Evolutionary conservation across 2,888 invertebrate species (phyloP), one percentile per base, ranked within the genome.

Genomic region (Nomada ferruginata): DNA sequence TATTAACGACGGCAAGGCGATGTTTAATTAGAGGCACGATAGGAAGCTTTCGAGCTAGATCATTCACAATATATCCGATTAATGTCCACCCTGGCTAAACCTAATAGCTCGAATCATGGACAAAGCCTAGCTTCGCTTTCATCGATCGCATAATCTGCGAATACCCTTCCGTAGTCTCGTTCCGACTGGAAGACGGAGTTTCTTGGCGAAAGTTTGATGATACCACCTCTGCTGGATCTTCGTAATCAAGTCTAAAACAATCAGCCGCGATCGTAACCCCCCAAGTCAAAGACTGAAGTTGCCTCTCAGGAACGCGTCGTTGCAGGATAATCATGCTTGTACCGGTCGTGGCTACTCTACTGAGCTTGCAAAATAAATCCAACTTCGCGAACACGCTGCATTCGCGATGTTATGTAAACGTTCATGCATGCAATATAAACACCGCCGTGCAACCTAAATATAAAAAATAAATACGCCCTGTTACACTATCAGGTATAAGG

Each of bases 151-250:
- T 81, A 79, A 85, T 85, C 81, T 70, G 11, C 52, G 59, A 73
- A 64, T 78, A 70, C 64, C 72, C 60, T 44, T 50, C 59, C 53
- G 23, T 42, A 81, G 57, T 76, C 78, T 77, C 36, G 13, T 69
- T 61, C 65, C 9, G 57, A 53, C 11, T 29, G 59, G 53, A 55
- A 68, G 52, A 20, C 20, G 13, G 18, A 69, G 72, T 78, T 82
- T 71, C 76, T 82, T 80, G 69, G 50, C 26, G 74, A 66, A 85
- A 87, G 64, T 87, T 87, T 64, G 77, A 79, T 77, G 82, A 84
- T 55, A 82, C 64, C 42, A 82, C 59, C 42, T 20, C 4, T n/a
- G 9, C 20, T 50, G 42, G 64, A 71, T 77, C 76, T 63, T 20
- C n/a, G 73, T 20, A 64, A 77, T 61, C 68, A 57, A 74, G 74